Evolutionary conservation across 2,888 invertebrate species (phyloP).

Genomic region (Caenorhabditis doughertyi): DNA sequence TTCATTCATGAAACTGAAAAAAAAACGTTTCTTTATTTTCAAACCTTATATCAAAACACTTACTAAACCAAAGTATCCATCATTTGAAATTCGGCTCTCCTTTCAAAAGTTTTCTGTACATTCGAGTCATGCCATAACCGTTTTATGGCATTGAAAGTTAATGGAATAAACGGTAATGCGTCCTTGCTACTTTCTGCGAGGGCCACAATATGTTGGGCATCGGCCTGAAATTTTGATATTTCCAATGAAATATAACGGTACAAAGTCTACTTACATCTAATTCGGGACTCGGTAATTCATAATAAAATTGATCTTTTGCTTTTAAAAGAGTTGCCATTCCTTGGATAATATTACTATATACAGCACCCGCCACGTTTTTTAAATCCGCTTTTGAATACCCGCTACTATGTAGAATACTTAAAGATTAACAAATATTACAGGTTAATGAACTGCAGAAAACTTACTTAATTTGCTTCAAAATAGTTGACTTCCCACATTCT

Average conservation of each 20-base stretch:
- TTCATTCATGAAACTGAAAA: conserved; percentile 72
- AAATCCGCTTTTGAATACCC: conserved; percentile 62
- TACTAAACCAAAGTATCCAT: conserved; percentile 67
- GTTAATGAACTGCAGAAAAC: conserved; percentile 12
- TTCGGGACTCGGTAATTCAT: conserved; percentile 20
- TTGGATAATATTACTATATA: conserved; percentile 65
- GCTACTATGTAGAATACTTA: conserved; percentile 67
- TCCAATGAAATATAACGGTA: not conserved
- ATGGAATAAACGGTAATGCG: conserved; percentile 32
- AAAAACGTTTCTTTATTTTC: not conserved
- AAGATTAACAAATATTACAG: not conserved
- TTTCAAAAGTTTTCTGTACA: conserved; percentile 65
- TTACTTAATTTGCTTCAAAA: conserved; percentile 75
- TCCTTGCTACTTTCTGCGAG: conserved; percentile 60
- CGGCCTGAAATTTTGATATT: conserved; percentile 49
- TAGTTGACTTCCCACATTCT: conserved; percentile 74
- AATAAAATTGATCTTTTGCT: conserved; percentile 50
- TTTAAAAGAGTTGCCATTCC: conserved; percentile 60
- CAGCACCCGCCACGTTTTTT: conserved; percentile 42
- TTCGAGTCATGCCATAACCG: conserved; percentile 67
- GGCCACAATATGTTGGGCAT: conserved; percentile 55
- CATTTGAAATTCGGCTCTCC: conserved; percentile 66
- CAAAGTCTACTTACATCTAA: conserved; percentile 33
- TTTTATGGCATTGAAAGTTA: conserved; percentile 37
- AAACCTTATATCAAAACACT: conserved; percentile 18